Evolutionary conservation across 1,140 invertebrate genomes (phyloP).

Genomic region (Bombus consobrinus): DNA sequence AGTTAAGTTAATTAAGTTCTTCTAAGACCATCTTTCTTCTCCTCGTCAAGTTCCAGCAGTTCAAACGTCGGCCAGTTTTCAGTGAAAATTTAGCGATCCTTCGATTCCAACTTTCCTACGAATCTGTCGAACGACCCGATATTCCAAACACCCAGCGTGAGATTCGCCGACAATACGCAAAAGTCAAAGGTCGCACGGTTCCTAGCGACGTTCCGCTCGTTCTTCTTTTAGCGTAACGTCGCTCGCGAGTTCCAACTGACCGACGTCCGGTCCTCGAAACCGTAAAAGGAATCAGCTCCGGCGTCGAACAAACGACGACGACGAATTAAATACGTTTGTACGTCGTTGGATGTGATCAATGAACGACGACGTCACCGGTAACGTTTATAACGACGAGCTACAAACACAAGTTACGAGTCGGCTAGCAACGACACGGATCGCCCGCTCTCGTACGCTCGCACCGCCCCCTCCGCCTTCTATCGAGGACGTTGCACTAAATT

Average conservation of each 20-base stretch:
- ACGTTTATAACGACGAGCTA: constrained; percentile 8
- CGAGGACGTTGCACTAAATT: constrained; percentile 40
- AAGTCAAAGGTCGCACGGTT: too few relatives aligned
- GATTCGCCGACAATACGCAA: too few relatives aligned
- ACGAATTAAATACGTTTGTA: constrained; percentile 45
- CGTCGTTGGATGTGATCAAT: constrained; percentile 38
- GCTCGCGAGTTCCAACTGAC: not conserved
- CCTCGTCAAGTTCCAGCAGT: too few relatives aligned
- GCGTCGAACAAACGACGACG: constrained; percentile 16
- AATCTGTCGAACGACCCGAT: too few relatives aligned
- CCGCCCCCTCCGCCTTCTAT: not conserved
- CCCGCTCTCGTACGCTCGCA: not conserved
- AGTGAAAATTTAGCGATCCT: too few relatives aligned
- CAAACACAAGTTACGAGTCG: not conserved
- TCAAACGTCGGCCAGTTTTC: too few relatives aligned
- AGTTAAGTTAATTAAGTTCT: too few relatives aligned
- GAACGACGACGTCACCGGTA: constrained; percentile 29
- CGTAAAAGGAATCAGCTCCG: constrained; percentile 10
- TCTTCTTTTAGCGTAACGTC: too few relatives aligned
- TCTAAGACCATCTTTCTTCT: rapidly evolving
- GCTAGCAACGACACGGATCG: not conserved
- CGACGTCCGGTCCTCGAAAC: not conserved
- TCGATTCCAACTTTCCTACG: too few relatives aligned
- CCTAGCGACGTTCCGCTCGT: too few relatives aligned
- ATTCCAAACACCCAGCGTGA: too few relatives aligned